phyloP scores from a whole-genome alignment of 2,113 vertebrate genomes.

The Lathamus discolor region DNA sequence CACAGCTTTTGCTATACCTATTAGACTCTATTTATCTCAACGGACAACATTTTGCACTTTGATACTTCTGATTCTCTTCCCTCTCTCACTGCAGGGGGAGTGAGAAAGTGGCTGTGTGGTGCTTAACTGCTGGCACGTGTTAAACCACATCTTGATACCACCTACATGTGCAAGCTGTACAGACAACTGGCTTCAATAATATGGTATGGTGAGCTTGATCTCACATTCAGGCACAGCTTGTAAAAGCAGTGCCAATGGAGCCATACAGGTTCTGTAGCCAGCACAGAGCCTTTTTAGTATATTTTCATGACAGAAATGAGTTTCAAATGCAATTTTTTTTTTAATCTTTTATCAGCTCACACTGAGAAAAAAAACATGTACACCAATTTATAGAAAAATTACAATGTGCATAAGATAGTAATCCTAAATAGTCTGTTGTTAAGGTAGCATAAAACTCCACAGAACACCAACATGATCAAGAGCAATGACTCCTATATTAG shows the following conservation, averaged over 20 bases:
- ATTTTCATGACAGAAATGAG: neutral
- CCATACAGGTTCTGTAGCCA: neutral
- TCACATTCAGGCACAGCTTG: neutral
- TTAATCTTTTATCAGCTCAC: neutral
- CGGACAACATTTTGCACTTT: neutral
- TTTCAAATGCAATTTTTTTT: neutral
- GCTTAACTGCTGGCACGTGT: neutral
- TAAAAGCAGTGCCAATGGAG: neutral
- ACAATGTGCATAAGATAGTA: accelerated
- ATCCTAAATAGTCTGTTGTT: neutral
- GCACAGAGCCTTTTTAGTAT: neutral
- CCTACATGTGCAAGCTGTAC: neutral
- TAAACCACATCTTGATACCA: neutral
- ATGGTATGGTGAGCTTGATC: neutral
- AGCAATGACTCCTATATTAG: neutral
- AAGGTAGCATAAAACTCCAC: neutral
- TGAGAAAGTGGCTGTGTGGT: neutral
- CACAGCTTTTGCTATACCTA: neutral
- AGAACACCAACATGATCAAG: neutral
- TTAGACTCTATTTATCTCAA: neutral
- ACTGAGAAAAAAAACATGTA: neutral
- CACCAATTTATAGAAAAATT: neutral
- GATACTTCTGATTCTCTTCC: neutral
- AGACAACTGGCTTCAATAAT: neutral
- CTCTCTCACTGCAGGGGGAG: too few species aligned